Evolutionary conservation across 2,113 vertebrate genomes (phyloP), one percentile per base, ranked within the genome.

Genomic region (Cebidichthys violaceus): DNA sequence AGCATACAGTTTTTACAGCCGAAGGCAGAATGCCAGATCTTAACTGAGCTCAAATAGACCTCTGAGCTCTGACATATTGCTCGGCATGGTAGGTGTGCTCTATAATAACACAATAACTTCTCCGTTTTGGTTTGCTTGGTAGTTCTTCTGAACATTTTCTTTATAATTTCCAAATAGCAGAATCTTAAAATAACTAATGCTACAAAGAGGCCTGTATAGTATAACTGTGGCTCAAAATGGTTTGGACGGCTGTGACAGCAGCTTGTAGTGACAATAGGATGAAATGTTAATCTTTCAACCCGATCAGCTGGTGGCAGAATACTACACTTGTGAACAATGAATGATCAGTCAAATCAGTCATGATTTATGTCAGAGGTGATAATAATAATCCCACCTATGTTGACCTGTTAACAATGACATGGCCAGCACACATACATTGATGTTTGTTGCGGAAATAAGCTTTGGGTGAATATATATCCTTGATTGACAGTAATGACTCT

Each of bases 401-500:
- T 47, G 72, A 54, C 35, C 47, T 60, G 43, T 43, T 75, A 45
- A 77, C 70, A 81, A 47, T 77, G 55, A 71, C 50, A 71, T 75
- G 59, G 27, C 76, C 70, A 43, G 15, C 60, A 60, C 50, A 60
- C 15, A 50, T 66, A 55, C 24, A 70, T 69, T 60, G 67, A 86
- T 66, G 54, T 62, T 2, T 75, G 45, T 37, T 70, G 70, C 57
- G 41, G 39, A 64, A 60, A 86, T 66, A 65, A 74, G 31, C 64
- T 39, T 50, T 6, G 47, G 72, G 64, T 86, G 72, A 69, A 70
- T 39, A 33, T 31, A 27, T 29, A 29, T 77, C 66, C 67, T 68
- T 76, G 83, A 90, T 82, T 89, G 86, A 90, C 88, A 91, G 84
- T 88, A 92, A 92, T 90, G 88, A 88, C 81, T 90, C 86, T 92